Evolutionary conservation across 2,113 vertebrate genomes (phyloP).

Genomic region (Indri indri): DNA sequence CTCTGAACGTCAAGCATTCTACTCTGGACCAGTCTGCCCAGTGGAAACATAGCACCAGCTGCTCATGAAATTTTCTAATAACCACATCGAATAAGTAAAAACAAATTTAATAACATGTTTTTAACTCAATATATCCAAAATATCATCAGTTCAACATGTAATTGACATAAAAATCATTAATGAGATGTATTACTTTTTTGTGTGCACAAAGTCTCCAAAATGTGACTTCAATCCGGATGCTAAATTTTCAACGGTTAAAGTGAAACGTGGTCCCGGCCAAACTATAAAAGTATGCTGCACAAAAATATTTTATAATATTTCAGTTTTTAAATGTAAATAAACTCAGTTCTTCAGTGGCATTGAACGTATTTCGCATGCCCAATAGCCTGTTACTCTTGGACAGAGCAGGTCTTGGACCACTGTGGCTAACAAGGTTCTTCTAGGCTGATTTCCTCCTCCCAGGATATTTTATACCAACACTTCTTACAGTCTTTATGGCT

Average conservation of each 20-base stretch:
- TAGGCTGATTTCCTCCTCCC: not conserved
- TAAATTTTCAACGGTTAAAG: not conserved
- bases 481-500: not conserved
- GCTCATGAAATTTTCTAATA: not conserved
- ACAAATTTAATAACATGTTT: not conserved
- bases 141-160: not conserved
- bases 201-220: not conserved
- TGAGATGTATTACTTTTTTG: not conserved
- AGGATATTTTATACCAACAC: not conserved
- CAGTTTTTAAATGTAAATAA: not conserved
- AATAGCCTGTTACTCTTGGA: not conserved
- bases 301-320: not conserved
- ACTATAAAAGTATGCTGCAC: not conserved
- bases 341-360: not conserved
- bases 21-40: not conserved
- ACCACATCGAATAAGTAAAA: not conserved
- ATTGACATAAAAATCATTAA: not conserved
- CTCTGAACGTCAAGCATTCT: not conserved
- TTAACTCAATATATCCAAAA: not conserved
- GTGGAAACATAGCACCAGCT: not conserved
- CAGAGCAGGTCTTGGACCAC: not conserved
- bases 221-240: conserved; percentile 8
- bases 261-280: not conserved
- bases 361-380: not conserved
- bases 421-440: not conserved